phyloP scores from a whole-genome alignment of 2,113 vertebrate genomes.

The Elephas maximus region DNA sequence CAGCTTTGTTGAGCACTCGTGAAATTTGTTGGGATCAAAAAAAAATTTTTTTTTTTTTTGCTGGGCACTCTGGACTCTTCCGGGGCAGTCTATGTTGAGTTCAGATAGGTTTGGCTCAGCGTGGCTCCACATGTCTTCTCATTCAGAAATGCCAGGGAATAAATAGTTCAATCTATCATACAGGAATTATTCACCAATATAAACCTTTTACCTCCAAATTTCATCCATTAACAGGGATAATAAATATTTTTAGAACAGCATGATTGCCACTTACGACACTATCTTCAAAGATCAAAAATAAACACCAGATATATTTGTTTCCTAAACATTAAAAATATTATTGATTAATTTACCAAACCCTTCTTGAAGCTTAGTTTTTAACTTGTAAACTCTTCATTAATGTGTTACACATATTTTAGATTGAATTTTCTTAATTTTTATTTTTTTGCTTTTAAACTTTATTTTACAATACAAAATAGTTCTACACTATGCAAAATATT shows the following conservation, averaged over 20 bases:
- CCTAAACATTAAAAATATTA: background rate
- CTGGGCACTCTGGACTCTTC: background rate
- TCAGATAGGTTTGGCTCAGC: background rate
- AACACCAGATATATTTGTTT: background rate
- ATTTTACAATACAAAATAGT: background rate
- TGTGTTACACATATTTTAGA: background rate
- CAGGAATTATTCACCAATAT: background rate
- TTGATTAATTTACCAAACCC: background rate
- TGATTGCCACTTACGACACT: background rate
- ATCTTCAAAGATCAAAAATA: conserved; percentile 8
- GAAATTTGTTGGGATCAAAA: background rate
- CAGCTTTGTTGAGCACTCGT: background rate
- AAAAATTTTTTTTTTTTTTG: background rate
- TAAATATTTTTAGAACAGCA: background rate
- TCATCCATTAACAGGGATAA: background rate
- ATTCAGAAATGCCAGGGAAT: background rate
- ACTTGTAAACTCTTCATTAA: background rate
- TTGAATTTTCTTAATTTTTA: background rate
- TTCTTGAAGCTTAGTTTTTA: conserved; percentile 7
- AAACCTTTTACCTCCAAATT: background rate
- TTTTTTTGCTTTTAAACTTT: background rate
- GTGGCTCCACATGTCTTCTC: background rate
- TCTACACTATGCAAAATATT: background rate
- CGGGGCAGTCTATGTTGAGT: background rate
- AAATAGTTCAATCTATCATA: background rate